A percentile compares a stretch with the other conserved stretches of the same genome.
Evolutionary conservation across 2,888 invertebrate genomes (phyloP).

Genomic region (Drosophila diplacantha): DNA sequence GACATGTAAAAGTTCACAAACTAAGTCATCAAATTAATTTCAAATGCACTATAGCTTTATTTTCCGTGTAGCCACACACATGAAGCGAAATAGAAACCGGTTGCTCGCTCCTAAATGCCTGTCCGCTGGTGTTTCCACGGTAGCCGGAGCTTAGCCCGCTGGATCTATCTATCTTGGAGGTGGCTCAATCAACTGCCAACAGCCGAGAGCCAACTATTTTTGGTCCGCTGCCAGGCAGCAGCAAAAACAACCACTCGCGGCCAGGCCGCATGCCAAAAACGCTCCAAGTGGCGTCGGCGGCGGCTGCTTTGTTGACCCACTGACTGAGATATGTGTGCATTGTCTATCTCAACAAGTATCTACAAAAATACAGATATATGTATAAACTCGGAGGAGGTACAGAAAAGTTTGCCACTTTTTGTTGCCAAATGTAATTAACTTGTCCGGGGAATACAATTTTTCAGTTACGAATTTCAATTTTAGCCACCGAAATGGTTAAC

Average conservation of each 20-base stretch:
- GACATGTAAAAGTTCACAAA: too few relatives aligned
- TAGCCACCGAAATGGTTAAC: constrained; percentile 18
- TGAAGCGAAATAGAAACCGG: constrained; percentile 6
- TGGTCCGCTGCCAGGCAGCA: constrained; percentile 58
- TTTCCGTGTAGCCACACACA: constrained; percentile 34
- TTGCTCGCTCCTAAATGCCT: constrained; percentile 43
- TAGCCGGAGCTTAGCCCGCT: constrained; percentile 44
- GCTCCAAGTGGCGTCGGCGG: constrained; percentile 54
- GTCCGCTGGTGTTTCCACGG: constrained; percentile 46
- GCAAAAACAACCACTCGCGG: constrained; percentile 35
- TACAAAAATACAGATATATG: neutral
- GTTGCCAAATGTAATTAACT: constrained; percentile 66
- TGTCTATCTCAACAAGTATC: constrained; percentile 36
- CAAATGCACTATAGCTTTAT: neutral
- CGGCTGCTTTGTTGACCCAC: constrained; percentile 62
- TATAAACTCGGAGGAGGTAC: constrained; percentile 1
- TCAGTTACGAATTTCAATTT: constrained; percentile 18
- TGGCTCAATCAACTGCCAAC: constrained; percentile 61
- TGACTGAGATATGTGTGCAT: constrained; percentile 62
- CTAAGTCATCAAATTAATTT: too few relatives aligned
- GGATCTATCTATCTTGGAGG: constrained; percentile 38
- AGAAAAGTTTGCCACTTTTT: constrained; percentile 28
- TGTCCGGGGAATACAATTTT: constrained; percentile 41
- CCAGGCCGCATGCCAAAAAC: constrained; percentile 63
- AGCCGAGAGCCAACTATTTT: constrained; percentile 55